These are phyloP conservation scores for Echinops telfairi DNA, from an alignment of 2,113 vertebrate genomes.

Conservation along the genomic window DNA sequence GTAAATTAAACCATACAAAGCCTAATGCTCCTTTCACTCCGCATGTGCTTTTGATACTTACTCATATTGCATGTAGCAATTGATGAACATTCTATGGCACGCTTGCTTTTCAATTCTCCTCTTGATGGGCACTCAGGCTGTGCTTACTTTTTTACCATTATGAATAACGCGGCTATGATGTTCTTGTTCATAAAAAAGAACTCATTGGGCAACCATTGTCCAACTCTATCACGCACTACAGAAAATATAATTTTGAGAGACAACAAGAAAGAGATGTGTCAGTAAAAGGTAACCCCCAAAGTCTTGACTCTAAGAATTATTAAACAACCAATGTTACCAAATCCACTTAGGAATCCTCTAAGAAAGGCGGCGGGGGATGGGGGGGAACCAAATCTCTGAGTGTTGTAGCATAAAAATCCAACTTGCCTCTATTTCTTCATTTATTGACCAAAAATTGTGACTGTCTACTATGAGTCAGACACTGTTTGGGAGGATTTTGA, in stretches of 20 bases:
- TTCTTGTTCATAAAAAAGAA: background rate
- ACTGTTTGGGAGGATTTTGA: background rate
- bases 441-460: background rate
- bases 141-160: background rate
- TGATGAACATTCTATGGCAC: slow-evolving; percentile 15
- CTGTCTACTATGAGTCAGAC: background rate
- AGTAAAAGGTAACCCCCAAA: slow-evolving; percentile 18
- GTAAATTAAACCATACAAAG: background rate
- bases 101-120: slow-evolving; percentile 40
- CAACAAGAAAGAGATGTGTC: slow-evolving; percentile 11
- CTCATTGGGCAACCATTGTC: slow-evolving; percentile 44
- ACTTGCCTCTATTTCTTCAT: background rate
- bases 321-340: slow-evolving; percentile 24
- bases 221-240: slow-evolving; percentile 2
- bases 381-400: background rate
- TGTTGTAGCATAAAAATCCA: slow-evolving; percentile 14
- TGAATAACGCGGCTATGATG: slow-evolving; percentile 53
- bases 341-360: background rate
- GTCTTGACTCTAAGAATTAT: slow-evolving; percentile 2
- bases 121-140: background rate
- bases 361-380: slow-evolving; percentile 20
- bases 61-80: slow-evolving; percentile 14
- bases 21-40: slow-evolving; percentile 44
- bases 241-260: slow-evolving; percentile 22
- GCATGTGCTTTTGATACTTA: background rate